Evolutionary conservation across 2,113 vertebrate genomes (phyloP).

Genomic region (Cyprinus carpio): DNA sequence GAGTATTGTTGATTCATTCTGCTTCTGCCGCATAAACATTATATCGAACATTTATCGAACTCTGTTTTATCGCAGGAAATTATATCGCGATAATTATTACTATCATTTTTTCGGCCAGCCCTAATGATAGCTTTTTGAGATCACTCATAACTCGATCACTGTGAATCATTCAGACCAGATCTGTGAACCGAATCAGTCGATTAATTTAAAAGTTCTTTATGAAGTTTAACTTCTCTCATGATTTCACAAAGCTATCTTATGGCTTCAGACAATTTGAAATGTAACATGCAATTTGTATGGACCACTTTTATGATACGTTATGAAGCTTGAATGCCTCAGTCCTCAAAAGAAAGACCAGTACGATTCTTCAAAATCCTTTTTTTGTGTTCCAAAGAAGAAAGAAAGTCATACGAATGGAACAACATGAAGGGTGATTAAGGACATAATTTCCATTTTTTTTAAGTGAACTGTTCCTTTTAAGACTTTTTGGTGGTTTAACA

Average conservation of each 20-base stretch:
- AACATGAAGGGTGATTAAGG: background rate
- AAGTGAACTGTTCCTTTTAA: background rate
- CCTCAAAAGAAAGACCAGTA: background rate
- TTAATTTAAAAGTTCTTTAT: background rate
- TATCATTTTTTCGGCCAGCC: no score
- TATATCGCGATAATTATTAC: no score
- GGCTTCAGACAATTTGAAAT: background rate
- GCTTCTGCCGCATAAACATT: no score
- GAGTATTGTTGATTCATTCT: no score
- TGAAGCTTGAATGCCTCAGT: background rate
- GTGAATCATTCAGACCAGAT: background rate
- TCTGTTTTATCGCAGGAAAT: no score
- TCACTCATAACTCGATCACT: background rate
- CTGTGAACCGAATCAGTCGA: background rate
- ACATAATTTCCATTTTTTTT: background rate
- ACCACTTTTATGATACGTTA: background rate
- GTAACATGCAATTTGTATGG: background rate
- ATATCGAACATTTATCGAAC: no score
- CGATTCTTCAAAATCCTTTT: background rate
- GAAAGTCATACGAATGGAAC: background rate
- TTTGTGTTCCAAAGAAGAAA: background rate
- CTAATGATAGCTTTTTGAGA: no score
- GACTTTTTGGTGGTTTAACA: conserved; percentile 13
- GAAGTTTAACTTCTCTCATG: background rate
- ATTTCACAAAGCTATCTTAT: background rate